These are phyloP conservation scores for Cosmia trapezina DNA, from an alignment of 2,888 invertebrate genomes.

Conservation along the genomic window DNA sequence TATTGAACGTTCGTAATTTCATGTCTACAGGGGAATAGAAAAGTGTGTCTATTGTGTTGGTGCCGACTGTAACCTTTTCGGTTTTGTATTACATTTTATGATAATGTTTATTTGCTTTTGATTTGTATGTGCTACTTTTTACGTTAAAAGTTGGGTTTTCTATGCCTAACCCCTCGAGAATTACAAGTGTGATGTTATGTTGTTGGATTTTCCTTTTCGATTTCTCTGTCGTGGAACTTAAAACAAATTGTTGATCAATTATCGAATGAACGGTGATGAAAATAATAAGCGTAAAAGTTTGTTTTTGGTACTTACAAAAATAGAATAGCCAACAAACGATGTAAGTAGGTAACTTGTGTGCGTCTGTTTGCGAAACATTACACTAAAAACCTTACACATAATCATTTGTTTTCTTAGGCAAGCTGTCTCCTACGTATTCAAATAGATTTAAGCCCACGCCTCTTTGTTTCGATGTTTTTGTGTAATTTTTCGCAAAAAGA, in stretches of 20 bases:
- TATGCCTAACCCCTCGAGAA: too few species aligned
- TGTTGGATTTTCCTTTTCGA: neutral
- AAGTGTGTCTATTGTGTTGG: constrained; percentile 11
- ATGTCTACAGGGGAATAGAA: constrained; percentile 7
- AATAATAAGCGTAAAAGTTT: neutral
- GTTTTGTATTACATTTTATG: neutral
- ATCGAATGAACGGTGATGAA: neutral
- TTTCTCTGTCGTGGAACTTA: neutral
- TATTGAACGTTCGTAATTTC: constrained; percentile 22
- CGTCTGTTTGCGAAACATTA: too few species aligned
- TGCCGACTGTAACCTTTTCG: neutral
- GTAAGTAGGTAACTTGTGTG: too few species aligned
- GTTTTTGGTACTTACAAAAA: neutral
- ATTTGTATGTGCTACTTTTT: neutral
- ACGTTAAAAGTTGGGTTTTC: neutral
- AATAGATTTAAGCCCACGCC: too few species aligned
- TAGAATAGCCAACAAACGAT: neutral
- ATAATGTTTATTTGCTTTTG: neutral
- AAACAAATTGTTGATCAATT: neutral
- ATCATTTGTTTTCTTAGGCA: too few species aligned
- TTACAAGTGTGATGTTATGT: neutral
- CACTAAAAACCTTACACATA: too few species aligned
- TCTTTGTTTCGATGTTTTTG: too few species aligned
- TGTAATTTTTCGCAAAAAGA: too few species aligned
- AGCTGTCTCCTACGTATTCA: too few species aligned